Evolutionary conservation across 92 coral and sea anemone genomes (phyloP), one percentile per base, ranked within the genome.

Genomic region (Porites evermanni): DNA sequence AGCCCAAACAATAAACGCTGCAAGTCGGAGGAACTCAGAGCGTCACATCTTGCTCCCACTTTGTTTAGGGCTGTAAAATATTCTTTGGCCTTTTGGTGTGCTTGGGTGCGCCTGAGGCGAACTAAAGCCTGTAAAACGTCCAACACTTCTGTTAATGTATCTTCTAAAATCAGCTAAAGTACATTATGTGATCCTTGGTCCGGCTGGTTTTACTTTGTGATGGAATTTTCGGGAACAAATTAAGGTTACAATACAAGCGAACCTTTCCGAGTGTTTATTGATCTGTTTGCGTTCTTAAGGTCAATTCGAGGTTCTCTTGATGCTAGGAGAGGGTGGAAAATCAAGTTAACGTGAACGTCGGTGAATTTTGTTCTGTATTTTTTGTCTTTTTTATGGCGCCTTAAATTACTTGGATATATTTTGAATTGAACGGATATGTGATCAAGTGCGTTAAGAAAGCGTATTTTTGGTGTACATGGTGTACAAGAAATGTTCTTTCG

Each of bases 21-120:
- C 18, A 61, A n/a, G 17, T 61, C 70, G 7, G 70, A 2, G 12
- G 70, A 12, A 21, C 70, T 18, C 70, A 21, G 21, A 18, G 24
- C 8, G 70, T 66, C 70, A 24, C 70, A 66, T 14, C 70, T 66
- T 2, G 70, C 70, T 18, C 70, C 29, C 8, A 66, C 70, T 18
- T 66, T 29, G 70, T 66, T 44, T 2, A 66, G 24, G 19, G 12
- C 76, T 24, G 47, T 4, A 3, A 19, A 58, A 29, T 54, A 78
- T 29, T 79, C 85, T 17, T 86, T 85, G 3, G 89, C 79, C 11
- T 88, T 88, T 12, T 38, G 74, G 53, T 82, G 80, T 2, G 80
- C 76, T 17, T 81, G 79, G 0, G 38, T 59, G 14, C 91, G 72
- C 14, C 82, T 82, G 2, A 81, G 64, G 53, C 82, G 73, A 1